A percentile compares a stretch with the other conserved stretches of the same genome.
These are phyloP conservation scores for Pygoscelis adeliae DNA, from an alignment of 2,113 vertebrate species.

Conservation along the genomic window DNA sequence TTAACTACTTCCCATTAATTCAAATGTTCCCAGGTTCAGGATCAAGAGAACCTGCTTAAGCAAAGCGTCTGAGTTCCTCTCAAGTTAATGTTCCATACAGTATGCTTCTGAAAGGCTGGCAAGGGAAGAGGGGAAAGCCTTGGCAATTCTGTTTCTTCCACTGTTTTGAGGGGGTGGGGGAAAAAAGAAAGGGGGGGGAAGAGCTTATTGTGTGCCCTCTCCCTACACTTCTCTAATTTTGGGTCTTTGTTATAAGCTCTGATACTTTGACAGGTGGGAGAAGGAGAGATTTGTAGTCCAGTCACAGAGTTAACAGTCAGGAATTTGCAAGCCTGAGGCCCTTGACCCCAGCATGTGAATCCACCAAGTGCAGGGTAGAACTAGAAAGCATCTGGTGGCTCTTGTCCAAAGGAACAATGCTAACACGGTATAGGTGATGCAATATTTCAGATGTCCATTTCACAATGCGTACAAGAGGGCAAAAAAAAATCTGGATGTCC, in stretches of 20 bases:
- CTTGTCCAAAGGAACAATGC: neutral
- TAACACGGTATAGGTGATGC: neutral
- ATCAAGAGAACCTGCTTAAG: conserved; percentile 47
- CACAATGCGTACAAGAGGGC: no score
- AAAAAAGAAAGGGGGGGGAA: no score
- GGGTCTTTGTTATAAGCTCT: neutral
- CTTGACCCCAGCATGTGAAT: neutral
- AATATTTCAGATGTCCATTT: neutral
- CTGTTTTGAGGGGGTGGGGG: neutral
- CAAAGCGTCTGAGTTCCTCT: conserved; percentile 9
- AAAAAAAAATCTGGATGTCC: accelerated
- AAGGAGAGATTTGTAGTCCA: neutral
- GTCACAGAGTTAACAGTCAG: neutral
- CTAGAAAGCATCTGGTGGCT: neutral
- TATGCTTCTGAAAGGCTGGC: neutral
- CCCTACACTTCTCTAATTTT: neutral
- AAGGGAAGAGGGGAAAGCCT: neutral
- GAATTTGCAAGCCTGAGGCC: neutral
- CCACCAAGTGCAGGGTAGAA: neutral
- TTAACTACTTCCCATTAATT: conserved; percentile 58
- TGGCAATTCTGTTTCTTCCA: neutral
- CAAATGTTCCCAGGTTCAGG: conserved; percentile 38
- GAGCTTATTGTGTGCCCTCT: neutral
- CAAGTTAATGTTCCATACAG: conserved; percentile 14
- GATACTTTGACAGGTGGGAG: neutral